Evolutionary conservation across 2,113 vertebrate species (phyloP).

Genomic region (Xiphophorus couchianus): DNA sequence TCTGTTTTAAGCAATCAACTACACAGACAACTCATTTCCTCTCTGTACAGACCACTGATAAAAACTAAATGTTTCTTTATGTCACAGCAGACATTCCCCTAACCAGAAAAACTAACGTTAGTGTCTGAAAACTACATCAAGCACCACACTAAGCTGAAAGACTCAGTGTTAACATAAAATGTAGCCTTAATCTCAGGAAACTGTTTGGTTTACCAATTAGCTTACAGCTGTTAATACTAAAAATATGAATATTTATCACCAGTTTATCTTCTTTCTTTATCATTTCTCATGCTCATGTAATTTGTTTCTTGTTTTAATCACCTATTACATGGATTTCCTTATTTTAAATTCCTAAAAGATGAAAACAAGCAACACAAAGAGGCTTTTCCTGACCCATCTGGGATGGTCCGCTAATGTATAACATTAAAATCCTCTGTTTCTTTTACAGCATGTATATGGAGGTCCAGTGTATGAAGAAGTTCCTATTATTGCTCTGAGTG

Average conservation of each 20-base stretch:
- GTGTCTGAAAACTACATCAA: background rate
- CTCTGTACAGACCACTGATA: conserved; percentile 29
- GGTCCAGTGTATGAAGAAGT: background rate
- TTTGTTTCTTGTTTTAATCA: too few relatives aligned
- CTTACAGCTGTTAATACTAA: background rate
- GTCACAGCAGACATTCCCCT: background rate
- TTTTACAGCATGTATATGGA: too few relatives aligned
- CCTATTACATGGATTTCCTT: too few relatives aligned
- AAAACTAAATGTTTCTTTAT: conserved; percentile 1
- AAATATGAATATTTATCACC: background rate
- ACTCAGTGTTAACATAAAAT: background rate
- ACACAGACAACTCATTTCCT: conserved; percentile 65
- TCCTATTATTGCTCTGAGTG: background rate
- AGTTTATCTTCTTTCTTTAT: background rate
- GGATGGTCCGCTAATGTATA: too few relatives aligned
- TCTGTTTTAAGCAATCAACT: conserved; percentile 68
- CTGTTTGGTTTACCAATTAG: background rate
- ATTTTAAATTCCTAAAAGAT: background rate
- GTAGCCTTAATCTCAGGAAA: background rate
- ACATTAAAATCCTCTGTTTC: too few relatives aligned
- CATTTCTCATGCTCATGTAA: background rate
- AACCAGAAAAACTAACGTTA: background rate
- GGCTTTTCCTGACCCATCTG: too few relatives aligned
- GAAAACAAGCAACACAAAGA: background rate
- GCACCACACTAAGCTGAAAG: background rate